Evolutionary conservation across 2,797 vertebrate species (phyloP).

Genomic region (Pteropus rufus): DNA sequence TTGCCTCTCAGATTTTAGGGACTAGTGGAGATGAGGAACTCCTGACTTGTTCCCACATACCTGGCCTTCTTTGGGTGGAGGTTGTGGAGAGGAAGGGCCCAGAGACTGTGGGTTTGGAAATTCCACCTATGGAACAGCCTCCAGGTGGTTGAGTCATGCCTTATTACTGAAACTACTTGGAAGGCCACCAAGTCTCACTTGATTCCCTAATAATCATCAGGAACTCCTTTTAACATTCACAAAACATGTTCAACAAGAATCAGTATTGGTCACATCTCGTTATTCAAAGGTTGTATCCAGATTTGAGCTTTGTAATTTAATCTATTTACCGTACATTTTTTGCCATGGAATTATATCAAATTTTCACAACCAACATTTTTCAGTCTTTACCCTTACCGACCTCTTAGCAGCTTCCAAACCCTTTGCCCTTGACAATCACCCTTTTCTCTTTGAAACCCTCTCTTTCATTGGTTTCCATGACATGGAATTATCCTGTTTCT

Average conservation of each 20-base stretch:
- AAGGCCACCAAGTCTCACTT: slow-evolving; percentile 16
- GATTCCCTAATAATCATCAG: background rate
- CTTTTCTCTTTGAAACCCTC: background rate
- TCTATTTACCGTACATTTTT: background rate
- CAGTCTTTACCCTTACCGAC: background rate
- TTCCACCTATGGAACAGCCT: background rate
- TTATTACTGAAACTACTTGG: background rate
- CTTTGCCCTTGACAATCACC: background rate
- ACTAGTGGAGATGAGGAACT: background rate
- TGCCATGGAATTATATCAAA: background rate
- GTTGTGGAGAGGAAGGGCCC: background rate
- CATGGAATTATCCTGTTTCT: background rate
- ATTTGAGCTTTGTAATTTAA: background rate
- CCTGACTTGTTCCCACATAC: background rate
- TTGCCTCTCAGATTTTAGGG: background rate
- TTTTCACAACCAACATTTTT: background rate
- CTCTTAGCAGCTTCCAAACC: background rate
- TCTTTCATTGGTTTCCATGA: background rate
- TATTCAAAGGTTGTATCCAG: background rate
- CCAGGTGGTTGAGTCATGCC: background rate
- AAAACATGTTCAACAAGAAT: background rate
- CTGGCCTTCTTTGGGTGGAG: background rate
- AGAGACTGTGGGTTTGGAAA: background rate
- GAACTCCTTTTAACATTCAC: background rate
- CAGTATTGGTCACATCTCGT: background rate